Conservation (phyloP, 2,113 vertebrate genomes). For the Hucho hucho region DNA sequence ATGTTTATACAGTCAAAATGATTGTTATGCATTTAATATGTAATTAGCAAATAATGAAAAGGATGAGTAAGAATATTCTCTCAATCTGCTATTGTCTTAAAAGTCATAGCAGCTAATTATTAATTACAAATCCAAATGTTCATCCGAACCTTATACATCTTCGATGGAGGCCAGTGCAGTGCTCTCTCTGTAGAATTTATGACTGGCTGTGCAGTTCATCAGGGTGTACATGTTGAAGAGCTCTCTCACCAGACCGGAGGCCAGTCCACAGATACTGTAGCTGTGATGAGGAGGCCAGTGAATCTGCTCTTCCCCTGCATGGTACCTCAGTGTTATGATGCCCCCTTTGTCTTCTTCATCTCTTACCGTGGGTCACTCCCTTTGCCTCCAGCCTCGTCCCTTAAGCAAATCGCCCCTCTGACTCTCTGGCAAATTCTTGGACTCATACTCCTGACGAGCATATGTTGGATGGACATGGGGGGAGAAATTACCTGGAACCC, state of each 20-base stretch:
- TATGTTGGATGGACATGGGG: no score
- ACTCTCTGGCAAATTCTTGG: neutral
- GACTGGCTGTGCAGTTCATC: neutral
- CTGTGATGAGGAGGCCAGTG: neutral
- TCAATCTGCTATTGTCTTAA: neutral
- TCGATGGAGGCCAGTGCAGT: neutral
- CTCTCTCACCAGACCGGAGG: neutral
- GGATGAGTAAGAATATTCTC: neutral
- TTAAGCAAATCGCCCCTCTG: neutral
- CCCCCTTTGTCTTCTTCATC: neutral
- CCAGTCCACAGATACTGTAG: neutral
- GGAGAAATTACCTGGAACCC: no score
- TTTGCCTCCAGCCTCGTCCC: neutral
- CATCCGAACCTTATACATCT: neutral
- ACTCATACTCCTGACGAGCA: neutral
- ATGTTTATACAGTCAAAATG: no score
- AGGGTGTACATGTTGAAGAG: neutral
- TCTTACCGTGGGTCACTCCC: no score
- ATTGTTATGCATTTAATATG: no score
- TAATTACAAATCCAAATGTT: neutral
- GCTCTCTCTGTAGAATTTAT: neutral
- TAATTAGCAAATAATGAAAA: no score
- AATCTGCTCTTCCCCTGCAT: neutral
- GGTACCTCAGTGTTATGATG: neutral
- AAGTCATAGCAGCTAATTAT: neutral